phyloP scores from a whole-genome alignment of 2,797 vertebrate genomes.

The Myotis myotis region DNA sequence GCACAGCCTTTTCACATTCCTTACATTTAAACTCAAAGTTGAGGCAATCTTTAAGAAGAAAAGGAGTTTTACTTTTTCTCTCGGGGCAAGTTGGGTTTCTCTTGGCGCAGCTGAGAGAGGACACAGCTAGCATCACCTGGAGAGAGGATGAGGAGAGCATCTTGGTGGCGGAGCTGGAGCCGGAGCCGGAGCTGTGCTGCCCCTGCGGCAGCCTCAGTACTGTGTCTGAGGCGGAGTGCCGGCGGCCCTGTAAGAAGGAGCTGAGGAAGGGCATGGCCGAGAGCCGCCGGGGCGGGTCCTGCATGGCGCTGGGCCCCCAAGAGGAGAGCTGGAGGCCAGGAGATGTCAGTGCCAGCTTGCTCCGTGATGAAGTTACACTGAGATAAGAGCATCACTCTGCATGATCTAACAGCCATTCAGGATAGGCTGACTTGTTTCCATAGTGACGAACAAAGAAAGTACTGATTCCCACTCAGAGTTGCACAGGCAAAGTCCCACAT shows the following conservation, averaged over 20 bases:
- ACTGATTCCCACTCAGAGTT: slow-evolving; percentile 79
- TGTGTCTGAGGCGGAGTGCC: slow-evolving; percentile 87
- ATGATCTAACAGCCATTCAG: slow-evolving; percentile 83
- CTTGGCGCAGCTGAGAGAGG: slow-evolving; percentile 85
- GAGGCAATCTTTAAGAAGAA: slow-evolving; percentile 46
- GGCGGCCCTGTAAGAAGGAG: slow-evolving; percentile 81
- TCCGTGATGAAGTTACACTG: slow-evolving; percentile 74
- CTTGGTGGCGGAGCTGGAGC: slow-evolving; percentile 84
- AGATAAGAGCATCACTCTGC: slow-evolving; percentile 76
- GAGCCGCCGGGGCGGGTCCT: slow-evolving; percentile 80
- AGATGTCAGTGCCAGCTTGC: slow-evolving; percentile 66
- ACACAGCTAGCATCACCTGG: slow-evolving; percentile 88
- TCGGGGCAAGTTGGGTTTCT: slow-evolving; percentile 76
- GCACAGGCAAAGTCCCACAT: slow-evolving; percentile 76
- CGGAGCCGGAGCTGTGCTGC: slow-evolving; percentile 60
- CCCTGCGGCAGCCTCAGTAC: slow-evolving; percentile 84
- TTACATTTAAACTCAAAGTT: slow-evolving; percentile 40
- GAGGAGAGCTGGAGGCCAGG: slow-evolving; percentile 26
- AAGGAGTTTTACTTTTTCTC: slow-evolving; percentile 87
- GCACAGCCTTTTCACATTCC: neutral
- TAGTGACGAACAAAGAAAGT: slow-evolving; percentile 87
- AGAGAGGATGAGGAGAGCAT: slow-evolving; percentile 88
- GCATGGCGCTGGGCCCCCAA: slow-evolving; percentile 78
- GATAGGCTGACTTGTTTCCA: slow-evolving; percentile 89
- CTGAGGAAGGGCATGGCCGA: slow-evolving; percentile 83